A percentile compares a stretch with the other conserved stretches of the same genome.
Evolutionary conservation across 1,140 invertebrate genomes (phyloP).

Genomic region (Helicoverpa zea): DNA sequence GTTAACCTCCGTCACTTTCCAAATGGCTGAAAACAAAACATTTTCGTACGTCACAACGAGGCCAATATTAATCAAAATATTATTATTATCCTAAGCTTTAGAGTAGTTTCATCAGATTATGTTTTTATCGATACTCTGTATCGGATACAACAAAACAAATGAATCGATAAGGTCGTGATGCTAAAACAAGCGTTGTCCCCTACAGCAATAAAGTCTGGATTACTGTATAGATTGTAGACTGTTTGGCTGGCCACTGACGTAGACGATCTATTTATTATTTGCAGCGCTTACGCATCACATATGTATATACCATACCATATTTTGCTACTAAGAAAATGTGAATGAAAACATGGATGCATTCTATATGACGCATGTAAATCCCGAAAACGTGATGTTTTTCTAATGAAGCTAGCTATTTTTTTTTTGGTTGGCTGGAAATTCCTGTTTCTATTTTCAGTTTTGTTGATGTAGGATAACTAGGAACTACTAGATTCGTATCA

Average conservation of each 20-base stretch:
- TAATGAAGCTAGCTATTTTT: background rate
- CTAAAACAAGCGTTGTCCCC: conserved; percentile 30
- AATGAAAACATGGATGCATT: background rate
- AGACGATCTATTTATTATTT: conserved; percentile 22
- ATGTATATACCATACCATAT: background rate
- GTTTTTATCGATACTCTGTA: conserved; percentile 12
- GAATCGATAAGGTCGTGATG: background rate
- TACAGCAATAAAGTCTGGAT: conserved; percentile 20
- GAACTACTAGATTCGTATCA: too few relatives aligned
- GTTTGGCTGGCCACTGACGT: conserved; percentile 36
- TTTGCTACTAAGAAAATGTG: conserved; percentile 15
- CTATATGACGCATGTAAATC: conserved; percentile 8
- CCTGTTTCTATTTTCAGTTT: too few relatives aligned
- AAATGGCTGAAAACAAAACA: conserved; percentile 17
- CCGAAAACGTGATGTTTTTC: background rate
- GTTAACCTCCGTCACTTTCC: conserved; percentile 12
- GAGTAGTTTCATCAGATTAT: conserved; percentile 38
- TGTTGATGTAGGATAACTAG: too few relatives aligned
- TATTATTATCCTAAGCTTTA: conserved; percentile 10
- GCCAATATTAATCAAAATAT: conserved; percentile 12
- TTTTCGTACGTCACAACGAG: background rate
- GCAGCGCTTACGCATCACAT: conserved; percentile 8
- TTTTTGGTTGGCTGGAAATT: too few relatives aligned
- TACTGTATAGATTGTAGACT: conserved; percentile 5
- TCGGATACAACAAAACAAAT: conserved; percentile 26